Conservation (phyloP, 2,797 vertebrate genomes). For the Pterois miles region DNA sequence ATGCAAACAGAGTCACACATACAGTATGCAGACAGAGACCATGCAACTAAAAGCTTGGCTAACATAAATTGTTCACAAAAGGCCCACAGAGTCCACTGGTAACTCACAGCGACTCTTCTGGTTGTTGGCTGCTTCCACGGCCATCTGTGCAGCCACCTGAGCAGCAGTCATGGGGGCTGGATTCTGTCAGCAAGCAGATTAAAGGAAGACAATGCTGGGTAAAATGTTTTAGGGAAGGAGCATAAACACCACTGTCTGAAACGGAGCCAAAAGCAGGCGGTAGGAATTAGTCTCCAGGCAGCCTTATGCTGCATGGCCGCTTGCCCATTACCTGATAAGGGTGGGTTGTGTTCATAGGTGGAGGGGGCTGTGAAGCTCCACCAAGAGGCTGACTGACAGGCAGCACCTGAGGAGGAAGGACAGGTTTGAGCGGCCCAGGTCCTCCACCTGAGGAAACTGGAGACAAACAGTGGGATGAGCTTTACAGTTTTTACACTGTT, state of each 20-base stretch:
- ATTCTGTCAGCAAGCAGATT: constrained; percentile 65
- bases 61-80: constrained; percentile 30
- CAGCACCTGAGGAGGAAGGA: constrained; percentile 82
- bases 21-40: constrained; percentile 2
- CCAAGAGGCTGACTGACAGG: constrained; percentile 68
- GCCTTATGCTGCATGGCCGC: constrained; percentile 19
- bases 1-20: constrained; percentile 3
- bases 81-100: neutral
- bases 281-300: constrained; percentile 42
- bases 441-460: constrained; percentile 81
- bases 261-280: constrained; percentile 37
- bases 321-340: constrained; percentile 75
- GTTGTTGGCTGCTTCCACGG: constrained; percentile 87
- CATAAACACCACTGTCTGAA: constrained; percentile 44
- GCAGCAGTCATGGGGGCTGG: constrained; percentile 81
- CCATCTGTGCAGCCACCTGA: constrained; percentile 88
- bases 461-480: constrained; percentile 17
- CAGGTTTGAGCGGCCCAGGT: constrained; percentile 85
- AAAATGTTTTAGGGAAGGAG: constrained; percentile 47
- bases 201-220: constrained; percentile 55
- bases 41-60: constrained; percentile 16
- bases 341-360: constrained; percentile 69
- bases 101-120: constrained; percentile 91
- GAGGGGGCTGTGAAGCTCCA: constrained; percentile 73
- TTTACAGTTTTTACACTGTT: constrained; percentile 14